A percentile compares a stretch with the other conserved stretches of the same genome.
Conservation (phyloP, 2,113 vertebrate species). For the Mobula birostris region DNA sequence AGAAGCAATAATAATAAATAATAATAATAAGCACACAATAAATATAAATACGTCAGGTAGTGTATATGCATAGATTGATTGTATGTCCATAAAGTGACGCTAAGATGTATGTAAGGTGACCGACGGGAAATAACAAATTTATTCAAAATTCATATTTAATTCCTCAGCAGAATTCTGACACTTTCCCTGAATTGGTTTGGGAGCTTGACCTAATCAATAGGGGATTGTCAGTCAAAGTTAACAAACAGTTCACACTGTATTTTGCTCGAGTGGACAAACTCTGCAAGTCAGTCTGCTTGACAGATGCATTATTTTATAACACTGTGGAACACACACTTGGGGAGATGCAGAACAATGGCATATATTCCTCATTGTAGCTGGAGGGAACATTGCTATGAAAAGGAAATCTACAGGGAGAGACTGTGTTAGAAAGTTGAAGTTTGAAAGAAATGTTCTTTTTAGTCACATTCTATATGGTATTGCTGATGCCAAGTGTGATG, state of each 20-base stretch:
- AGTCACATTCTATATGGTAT: background rate
- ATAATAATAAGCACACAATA: no score
- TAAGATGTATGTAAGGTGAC: no score
- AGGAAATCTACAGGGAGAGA: background rate
- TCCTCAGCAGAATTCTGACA: background rate
- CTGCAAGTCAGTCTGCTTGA: slow-evolving; percentile 39
- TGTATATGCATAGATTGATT: no score
- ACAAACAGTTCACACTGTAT: slow-evolving; percentile 41
- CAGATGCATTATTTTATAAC: slow-evolving; percentile 28
- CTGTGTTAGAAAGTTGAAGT: background rate
- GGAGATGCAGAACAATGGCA: background rate
- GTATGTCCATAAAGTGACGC: no score
- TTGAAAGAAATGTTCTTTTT: background rate
- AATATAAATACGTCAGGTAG: no score
- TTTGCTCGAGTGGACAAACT: slow-evolving; percentile 46
- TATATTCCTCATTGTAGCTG: background rate
- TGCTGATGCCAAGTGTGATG: background rate
- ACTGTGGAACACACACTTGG: slow-evolving; percentile 40
- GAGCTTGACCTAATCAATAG: background rate
- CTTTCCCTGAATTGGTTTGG: background rate
- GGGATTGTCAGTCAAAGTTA: slow-evolving; percentile 42
- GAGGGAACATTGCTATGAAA: background rate
- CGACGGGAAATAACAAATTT: no score
- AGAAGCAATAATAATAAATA: no score
- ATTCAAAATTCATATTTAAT: background rate